Conservation (phyloP, 2,888 invertebrate species). For the Aphodius granarius region DNA sequence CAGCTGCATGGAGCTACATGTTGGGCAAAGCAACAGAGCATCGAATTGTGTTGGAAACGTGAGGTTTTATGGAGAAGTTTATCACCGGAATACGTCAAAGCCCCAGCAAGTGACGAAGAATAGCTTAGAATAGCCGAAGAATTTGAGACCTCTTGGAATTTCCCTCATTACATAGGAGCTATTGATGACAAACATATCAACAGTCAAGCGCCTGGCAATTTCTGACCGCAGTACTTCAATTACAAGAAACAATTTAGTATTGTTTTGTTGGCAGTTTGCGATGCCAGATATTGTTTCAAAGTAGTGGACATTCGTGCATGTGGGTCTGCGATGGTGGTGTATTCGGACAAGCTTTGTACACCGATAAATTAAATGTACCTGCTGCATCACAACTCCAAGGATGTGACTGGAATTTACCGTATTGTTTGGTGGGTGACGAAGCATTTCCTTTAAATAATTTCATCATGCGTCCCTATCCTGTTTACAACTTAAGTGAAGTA, state of each 20-base stretch:
- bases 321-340: conserved; percentile 42
- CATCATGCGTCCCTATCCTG: conserved; percentile 30
- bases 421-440: conserved; percentile 41
- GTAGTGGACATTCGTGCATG: conserved; percentile 41
- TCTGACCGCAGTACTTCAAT: conserved; percentile 41
- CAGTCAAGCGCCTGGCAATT: conserved; percentile 38
- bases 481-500: conserved; percentile 28
- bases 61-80: conserved; percentile 37
- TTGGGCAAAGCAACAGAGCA: conserved; percentile 39
- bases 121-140: conserved; percentile 36
- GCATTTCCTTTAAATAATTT: conserved; percentile 36
- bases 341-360: conserved; percentile 29
- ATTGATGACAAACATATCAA: conserved; percentile 41
- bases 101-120: conserved; percentile 33
- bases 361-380: conserved; percentile 35
- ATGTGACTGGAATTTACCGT: conserved; percentile 33
- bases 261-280: conserved; percentile 40
- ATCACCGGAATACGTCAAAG: conserved; percentile 21
- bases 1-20: no score
- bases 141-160: conserved; percentile 36
- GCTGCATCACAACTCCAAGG: conserved; percentile 34
- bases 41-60: conserved; percentile 31
- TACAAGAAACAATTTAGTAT: conserved; percentile 43
- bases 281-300: conserved; percentile 42
- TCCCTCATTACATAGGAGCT: conserved; percentile 38